These are phyloP conservation scores for Palaemon carinicauda DNA, from an alignment of 1,140 invertebrate genomes.

Conservation along the genomic window DNA sequence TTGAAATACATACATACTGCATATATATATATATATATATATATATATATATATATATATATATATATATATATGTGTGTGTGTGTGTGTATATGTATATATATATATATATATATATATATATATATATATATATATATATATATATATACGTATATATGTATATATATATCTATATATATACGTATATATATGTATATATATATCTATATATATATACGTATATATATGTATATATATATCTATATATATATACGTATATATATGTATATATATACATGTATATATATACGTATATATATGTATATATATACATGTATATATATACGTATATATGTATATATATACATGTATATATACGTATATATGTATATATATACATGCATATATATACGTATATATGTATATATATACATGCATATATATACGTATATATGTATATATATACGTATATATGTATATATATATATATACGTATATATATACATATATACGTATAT, in stretches of 20 bases:
- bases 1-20: no score
- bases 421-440: no score
- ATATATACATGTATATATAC: background rate
- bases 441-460: no score
- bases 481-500: no score
- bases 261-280: background rate
- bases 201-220: conserved; percentile 12
- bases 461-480: no score
- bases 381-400: no score
- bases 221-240: conserved; percentile 8
- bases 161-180: no score
- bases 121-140: background rate
- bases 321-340: background rate
- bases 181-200: background rate
- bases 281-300: background rate
- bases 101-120: conserved; percentile 1
- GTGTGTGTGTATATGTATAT: background rate
- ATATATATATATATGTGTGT: background rate
- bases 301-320: no score
- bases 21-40: no score
- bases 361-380: no score
- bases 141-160: background rate
- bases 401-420: no score
- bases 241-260: background rate
- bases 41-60: conserved; percentile 15